phyloP scores from a whole-genome alignment of 2,888 invertebrate genomes.

The Sphaerophoria rueppellii region DNA sequence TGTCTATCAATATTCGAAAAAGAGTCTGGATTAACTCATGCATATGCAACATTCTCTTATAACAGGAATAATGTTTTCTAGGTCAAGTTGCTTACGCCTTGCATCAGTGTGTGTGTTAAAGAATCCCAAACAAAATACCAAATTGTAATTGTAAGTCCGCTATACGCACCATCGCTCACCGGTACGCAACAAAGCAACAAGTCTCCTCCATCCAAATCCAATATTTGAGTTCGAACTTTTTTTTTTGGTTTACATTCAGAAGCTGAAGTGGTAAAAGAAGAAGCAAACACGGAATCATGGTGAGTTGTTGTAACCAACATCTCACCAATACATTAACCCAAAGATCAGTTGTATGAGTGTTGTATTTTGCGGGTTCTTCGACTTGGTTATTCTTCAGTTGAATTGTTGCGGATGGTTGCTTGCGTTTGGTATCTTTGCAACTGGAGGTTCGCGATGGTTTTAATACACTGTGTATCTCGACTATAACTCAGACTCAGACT shows the following conservation, averaged over 20 bases:
- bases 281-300: conserved; percentile 28
- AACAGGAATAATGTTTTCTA: conserved; percentile 81
- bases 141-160: conserved; percentile 40
- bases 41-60: conserved; percentile 74
- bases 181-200: conserved; percentile 60
- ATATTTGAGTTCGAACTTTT: conserved; percentile 47
- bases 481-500: too few relatives aligned
- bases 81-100: conserved; percentile 80
- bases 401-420: conserved; percentile 56
- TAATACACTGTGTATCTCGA: conserved; percentile 26
- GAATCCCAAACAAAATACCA: conserved; percentile 26
- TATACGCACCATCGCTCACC: conserved; percentile 70
- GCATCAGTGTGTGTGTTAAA: conserved; percentile 28
- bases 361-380: conserved; percentile 57
- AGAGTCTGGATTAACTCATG: conserved; percentile 49
- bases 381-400: conserved; percentile 41
- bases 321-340: neutral
- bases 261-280: neutral
- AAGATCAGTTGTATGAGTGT: neutral
- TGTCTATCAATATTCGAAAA: conserved; percentile 31
- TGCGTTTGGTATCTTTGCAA: conserved; percentile 29
- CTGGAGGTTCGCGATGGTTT: conserved; percentile 49
- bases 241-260: conserved; percentile 41
- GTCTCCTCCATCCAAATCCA: conserved; percentile 14
- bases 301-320: conserved; percentile 27